phyloP scores from a whole-genome alignment of 2,113 vertebrate species.

The Candoia aspera region DNA sequence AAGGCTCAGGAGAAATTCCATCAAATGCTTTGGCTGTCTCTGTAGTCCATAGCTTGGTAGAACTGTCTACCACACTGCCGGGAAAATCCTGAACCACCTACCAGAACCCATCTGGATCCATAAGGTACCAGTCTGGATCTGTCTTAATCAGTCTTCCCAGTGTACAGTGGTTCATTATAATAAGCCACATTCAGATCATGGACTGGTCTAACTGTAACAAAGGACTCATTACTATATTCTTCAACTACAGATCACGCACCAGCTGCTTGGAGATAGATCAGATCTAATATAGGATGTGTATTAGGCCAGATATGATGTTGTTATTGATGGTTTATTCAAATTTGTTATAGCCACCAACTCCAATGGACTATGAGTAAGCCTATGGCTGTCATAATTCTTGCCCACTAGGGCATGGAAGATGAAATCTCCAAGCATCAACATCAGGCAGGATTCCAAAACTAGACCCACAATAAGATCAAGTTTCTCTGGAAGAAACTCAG shows the following conservation, averaged over 20 bases:
- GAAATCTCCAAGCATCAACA: background rate
- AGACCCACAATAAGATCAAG: background rate
- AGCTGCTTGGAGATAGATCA: background rate
- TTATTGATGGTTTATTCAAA: background rate
- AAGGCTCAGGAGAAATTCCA: background rate
- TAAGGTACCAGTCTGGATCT: background rate
- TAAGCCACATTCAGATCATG: background rate
- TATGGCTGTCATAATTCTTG: background rate
- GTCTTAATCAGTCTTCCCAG: background rate
- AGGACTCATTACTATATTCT: background rate
- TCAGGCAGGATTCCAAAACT: background rate
- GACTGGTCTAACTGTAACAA: background rate
- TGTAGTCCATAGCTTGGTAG: background rate
- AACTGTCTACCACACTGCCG: background rate
- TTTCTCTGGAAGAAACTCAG: background rate
- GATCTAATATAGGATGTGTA: background rate
- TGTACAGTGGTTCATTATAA: background rate
- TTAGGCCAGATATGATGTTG: background rate
- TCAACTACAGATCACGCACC: background rate
- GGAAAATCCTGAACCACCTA: background rate
- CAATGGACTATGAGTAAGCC: background rate
- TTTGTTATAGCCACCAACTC: background rate
- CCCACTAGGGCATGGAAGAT: background rate
- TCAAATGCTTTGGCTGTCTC: background rate
- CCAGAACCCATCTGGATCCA: background rate